These are phyloP conservation scores for Stenopsyche tienmushanensis DNA, from an alignment of 1,140 invertebrate genomes.

Conservation along the genomic window DNA sequence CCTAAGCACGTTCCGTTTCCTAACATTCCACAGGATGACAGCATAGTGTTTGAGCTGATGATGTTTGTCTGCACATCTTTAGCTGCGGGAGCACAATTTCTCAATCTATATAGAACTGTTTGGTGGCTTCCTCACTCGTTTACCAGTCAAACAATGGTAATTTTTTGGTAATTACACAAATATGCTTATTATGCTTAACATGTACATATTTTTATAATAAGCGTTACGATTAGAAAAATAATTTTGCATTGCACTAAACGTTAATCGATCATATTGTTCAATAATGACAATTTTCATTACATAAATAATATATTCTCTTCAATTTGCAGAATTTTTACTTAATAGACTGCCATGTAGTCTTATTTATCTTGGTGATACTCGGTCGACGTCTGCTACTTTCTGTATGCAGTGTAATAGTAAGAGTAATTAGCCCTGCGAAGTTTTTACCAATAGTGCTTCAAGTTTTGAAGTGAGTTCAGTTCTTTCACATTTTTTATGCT, in stretches of 20 bases:
- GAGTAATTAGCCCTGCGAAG: conserved; percentile 45
- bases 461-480: conserved; percentile 47
- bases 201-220: conserved; percentile 1
- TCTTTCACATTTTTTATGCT: conserved; percentile 14
- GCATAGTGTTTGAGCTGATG: conserved; percentile 84
- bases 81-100: conserved; percentile 78
- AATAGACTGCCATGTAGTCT: conserved; percentile 83
- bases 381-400: conserved; percentile 74
- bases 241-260: conserved; percentile 5
- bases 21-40: conserved; percentile 77
- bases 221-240: neutral
- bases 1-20: conserved; percentile 87
- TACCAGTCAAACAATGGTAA: conserved; percentile 84
- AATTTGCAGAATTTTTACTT: conserved; percentile 90
- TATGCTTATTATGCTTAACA: neutral
- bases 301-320: too few species aligned
- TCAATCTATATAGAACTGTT: conserved; percentile 93
- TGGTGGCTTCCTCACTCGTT: conserved; percentile 96
- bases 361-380: conserved; percentile 79
- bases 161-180: conserved; percentile 43
- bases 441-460: conserved; percentile 48
- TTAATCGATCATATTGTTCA: neutral
- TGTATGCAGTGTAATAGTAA: conserved; percentile 44
- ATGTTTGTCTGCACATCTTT: conserved; percentile 78
- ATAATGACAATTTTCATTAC: too few species aligned